Evolutionary conservation across 2,113 vertebrate species (phyloP), one percentile per base, ranked within the genome.

Genomic region (Macrotis lagotis): DNA sequence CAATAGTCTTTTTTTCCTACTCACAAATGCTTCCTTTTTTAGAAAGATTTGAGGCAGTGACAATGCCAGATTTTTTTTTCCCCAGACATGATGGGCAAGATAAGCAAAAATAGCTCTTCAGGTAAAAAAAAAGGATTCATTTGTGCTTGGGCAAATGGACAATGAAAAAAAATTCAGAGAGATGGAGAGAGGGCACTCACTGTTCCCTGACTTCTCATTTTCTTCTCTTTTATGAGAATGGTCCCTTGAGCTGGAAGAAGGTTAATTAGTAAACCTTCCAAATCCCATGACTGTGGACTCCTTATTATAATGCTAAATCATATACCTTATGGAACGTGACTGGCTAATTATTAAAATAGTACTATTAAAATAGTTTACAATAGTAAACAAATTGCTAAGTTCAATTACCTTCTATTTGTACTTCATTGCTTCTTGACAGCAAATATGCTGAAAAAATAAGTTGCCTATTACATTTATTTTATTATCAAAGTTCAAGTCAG

Each of bases 371-470:
- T 96, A 93, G 49, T 97, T n/a, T n/a, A n/a, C n/a, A n/a, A 50
- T 2, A 92, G 93, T 98, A 98, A 98, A 98, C 96, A 98, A 98
- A 97, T 97, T 93, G 94, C 95, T 96, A 93, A 97, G 90, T 97
- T 98, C 93, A 95, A 19, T 97, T 98, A 97, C 95, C 96, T 98
- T 97, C 97, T 94, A 92, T 98, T 98, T 98, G 97, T 96, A 98
- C 97, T 98, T 98, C 97, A 96, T 96, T 98, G 97, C 97, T 96
- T 98, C 96, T 97, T 98, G 98, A 98, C 98, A 97, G 97, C 92
- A 97, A 98, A 92, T 66, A 53, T 2, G 52, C 93, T 51, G 49
- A 96, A 97, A 98, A 98, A 98, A 98, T 94, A 90, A 97, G 89
- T 93, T 96, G 97, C 97, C 96, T 97, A n/a, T n/a, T n/a, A n/a